phyloP scores from a whole-genome alignment of 2,888 invertebrate species.

The Hyppa rectilinea region DNA sequence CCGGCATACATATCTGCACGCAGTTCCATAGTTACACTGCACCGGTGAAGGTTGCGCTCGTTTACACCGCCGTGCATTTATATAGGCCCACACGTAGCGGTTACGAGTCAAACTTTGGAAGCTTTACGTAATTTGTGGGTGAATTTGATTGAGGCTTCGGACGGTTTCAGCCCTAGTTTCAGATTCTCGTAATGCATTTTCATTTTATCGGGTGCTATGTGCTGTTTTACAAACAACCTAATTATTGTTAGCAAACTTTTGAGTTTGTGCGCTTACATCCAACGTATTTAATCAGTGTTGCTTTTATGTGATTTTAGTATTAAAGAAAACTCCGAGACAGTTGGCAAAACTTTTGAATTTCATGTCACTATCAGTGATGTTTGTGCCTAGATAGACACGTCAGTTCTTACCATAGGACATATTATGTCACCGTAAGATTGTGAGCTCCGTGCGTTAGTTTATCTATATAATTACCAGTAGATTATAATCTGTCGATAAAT shows the following conservation, averaged over 20 bases:
- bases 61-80: conserved; percentile 76
- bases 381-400: not conserved
- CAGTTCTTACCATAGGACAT: not conserved
- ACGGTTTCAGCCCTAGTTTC: conserved; percentile 74
- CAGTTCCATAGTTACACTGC: conserved; percentile 83
- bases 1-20: conserved; percentile 65
- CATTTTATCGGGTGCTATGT: conserved; percentile 57
- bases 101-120: conserved; percentile 82
- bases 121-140: conserved; percentile 87
- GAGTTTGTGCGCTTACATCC: not conserved
- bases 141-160: conserved; percentile 81
- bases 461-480: too few relatives aligned
- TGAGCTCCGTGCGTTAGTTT: too few relatives aligned
- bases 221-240: conserved; percentile 22
- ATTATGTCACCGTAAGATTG: too few relatives aligned
- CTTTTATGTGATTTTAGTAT: too few relatives aligned
- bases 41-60: conserved; percentile 83
- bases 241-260: conserved; percentile 14
- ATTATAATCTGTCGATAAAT: too few relatives aligned
- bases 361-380: not conserved
- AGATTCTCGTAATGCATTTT: conserved; percentile 73
- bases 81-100: conserved; percentile 73
- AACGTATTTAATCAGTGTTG: not conserved
- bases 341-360: not conserved
- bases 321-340: not conserved